A percentile compares a stretch with the other conserved stretches of the same genome.
Evolutionary conservation across 2,113 vertebrate species (phyloP).

Genomic region (Brachirus orientalis): DNA sequence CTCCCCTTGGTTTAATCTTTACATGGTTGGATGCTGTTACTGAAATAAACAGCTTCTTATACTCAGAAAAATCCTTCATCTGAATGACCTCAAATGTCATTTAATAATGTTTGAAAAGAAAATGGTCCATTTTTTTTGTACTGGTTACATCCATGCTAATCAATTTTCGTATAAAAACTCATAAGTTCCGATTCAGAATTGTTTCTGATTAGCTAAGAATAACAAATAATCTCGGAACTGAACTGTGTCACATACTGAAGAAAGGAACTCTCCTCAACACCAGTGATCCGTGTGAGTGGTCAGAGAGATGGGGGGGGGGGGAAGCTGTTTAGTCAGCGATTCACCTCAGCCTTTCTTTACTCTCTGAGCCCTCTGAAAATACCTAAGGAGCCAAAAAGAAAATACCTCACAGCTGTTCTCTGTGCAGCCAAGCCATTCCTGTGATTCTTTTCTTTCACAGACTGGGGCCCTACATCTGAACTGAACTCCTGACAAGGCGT

Average conservation of each 20-base stretch:
- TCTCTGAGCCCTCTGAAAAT: constrained; percentile 63
- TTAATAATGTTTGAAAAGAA: constrained; percentile 8
- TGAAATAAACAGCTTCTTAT: constrained; percentile 15
- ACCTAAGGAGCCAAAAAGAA: constrained; percentile 75
- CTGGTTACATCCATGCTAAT: no score
- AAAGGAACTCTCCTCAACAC: constrained; percentile 31
- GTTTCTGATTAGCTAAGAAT: constrained; percentile 49
- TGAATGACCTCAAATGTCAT: constrained; percentile 19
- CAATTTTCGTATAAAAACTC: no score
- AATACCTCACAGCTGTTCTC: constrained; percentile 78
- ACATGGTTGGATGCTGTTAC: constrained; percentile 9
- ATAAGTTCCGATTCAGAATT: neutral
- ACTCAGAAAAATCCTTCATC: no score
- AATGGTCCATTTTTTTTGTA: no score
- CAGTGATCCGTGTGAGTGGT: constrained; percentile 49
- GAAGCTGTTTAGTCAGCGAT: constrained; percentile 50
- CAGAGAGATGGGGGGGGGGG: constrained; percentile 15
- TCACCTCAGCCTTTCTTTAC: constrained; percentile 66
- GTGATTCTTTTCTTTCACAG: constrained; percentile 40
- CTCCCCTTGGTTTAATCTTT: constrained; percentile 15
- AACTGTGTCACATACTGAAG: constrained; percentile 22
- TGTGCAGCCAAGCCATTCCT: constrained; percentile 57
- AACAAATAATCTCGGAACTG: constrained; percentile 33
- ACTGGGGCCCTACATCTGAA: constrained; percentile 13
- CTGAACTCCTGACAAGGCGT: neutral